Base-by-base conservation (phyloP, 2,888 invertebrate genomes). In the Drosophila monieri region DNA sequence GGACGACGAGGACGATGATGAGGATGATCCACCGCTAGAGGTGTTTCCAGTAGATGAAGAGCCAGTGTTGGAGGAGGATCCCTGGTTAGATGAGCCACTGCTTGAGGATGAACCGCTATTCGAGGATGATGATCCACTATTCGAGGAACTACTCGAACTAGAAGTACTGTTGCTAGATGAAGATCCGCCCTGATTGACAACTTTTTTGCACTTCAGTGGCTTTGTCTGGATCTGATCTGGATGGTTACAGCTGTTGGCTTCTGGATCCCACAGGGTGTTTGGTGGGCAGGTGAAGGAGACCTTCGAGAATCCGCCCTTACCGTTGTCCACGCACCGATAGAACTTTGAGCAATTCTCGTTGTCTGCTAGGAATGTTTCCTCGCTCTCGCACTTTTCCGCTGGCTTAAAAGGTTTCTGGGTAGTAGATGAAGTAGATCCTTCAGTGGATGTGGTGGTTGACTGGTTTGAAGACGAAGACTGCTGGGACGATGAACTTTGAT, bases 191-290 rank as follows among this genome's bases (percentile, higher is more conserved):
- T 39, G 64, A 41, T 30, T 60, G 18, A 47, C 55, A 35, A 60
- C 60, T 41, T 61, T 76, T 54, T 79, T 88, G 44, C 91, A 90
- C 27, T 87, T 87, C 4, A 78, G 65, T 21, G 74, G 78, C 25
- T 83, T 74, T 10, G 84, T 80, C 47, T 86, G 77, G 1, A 89
- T 80, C 60, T 85, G 83, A 3, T 79, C 76, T 21, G 89, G 87
- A 60, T 91, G 89, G 53, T 91, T 89, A 47, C 94, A 94, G 78
- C 93, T 92, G 77, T 93, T 92, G 58, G 92, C 92, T 43, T 93
- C 90, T 56, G 93, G 92, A 89, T 94, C 93, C 93, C 93, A 94
- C 53, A 93, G 92, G 0, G 94, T 94, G 60, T 92, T 93, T 41
- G 91, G 91, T 1, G 93, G 93, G 68, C 94, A 94, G 4, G 88